Evolutionary conservation across 2,888 invertebrate genomes (phyloP), one percentile per base, ranked within the genome.

Genomic region (Pilophorus perplexus): DNA sequence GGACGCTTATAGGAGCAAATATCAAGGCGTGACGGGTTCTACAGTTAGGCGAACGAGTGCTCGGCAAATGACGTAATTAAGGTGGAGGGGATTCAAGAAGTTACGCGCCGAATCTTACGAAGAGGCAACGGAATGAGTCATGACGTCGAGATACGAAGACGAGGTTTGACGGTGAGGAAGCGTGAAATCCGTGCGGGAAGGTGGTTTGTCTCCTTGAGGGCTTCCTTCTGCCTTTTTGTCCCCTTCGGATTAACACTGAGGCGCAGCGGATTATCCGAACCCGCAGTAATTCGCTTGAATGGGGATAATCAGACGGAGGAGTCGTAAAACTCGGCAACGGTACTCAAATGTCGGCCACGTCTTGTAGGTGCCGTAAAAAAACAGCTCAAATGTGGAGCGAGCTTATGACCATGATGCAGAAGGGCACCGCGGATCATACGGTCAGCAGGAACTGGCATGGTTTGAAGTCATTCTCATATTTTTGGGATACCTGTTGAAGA

Each of bases 341-440:
- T n/a, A n/a, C n/a, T n/a, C n/a, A n/a, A n/a, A n/a, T n/a, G n/a
- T n/a, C n/a, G n/a, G n/a, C n/a, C n/a, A n/a, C n/a, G n/a, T n/a
- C n/a, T 46, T n/a, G 22, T 14, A 12, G 25, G 46, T 25, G 23
- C 46, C 23, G 23, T 23, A 23, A 14, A 46, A 25, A 23, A 46
- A 22, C 46, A 46, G 14, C 46, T 25, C 25, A 22, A 46, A 23
- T 46, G 46, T 23, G n/a, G n/a, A n/a, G n/a, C n/a, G n/a, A n/a
- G n/a, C n/a, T n/a, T n/a, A n/a, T n/a, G n/a, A n/a, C n/a, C n/a
- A n/a, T n/a, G n/a, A n/a, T n/a, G n/a, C n/a, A n/a, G n/a, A n/a
- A n/a, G n/a, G n/a, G n/a, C n/a, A n/a, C n/a, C n/a, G n/a, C n/a
- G n/a, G n/a, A n/a, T n/a, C n/a, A n/a, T n/a, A n/a, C n/a, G n/a